Percentiles rank a stretch among this genome's conserved stretches.
phyloP scores from a whole-genome alignment of 1,140 invertebrate genomes.

The Meloidogyne exigua region DNA sequence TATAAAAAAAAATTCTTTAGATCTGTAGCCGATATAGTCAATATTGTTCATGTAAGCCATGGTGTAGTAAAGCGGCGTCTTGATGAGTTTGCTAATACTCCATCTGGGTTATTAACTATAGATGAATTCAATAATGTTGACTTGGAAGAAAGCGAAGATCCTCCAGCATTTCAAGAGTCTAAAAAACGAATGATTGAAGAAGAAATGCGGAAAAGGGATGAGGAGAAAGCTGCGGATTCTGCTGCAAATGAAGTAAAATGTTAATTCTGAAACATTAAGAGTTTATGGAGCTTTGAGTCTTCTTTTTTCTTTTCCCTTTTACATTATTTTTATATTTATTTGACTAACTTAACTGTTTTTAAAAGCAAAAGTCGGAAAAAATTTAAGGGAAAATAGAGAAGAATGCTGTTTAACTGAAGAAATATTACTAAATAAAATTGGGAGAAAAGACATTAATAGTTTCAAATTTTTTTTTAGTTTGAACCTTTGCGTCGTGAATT shows the following conservation, averaged over 20 bases:
- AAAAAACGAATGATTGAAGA: constrained; percentile 36
- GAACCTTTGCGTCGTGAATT: constrained; percentile 49
- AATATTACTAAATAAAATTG: too few species aligned
- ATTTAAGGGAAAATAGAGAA: too few species aligned
- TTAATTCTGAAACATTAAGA: constrained; percentile 10
- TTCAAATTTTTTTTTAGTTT: constrained; percentile 40
- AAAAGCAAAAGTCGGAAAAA: too few species aligned
- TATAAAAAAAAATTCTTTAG: constrained; percentile 26
- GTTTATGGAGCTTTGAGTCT: too few species aligned
- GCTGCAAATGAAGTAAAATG: constrained; percentile 47
- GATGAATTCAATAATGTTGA: constrained; percentile 97
- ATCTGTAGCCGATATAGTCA: constrained; percentile 82
- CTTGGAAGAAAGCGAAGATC: constrained; percentile 67
- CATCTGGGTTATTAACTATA: constrained; percentile 81
- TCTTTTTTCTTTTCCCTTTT: too few species aligned
- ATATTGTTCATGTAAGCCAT: constrained; percentile 70
- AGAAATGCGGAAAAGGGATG: constrained; percentile 38
- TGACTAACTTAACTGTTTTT: too few species aligned
- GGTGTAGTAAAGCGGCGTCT: constrained; percentile 69
- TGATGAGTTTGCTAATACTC: constrained; percentile 91
- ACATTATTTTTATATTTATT: too few species aligned
- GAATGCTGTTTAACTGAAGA: too few species aligned
- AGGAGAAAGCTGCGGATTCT: constrained; percentile 50
- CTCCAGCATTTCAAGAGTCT: constrained; percentile 53
- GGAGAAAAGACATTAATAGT: too few species aligned